A percentile compares a stretch with the other conserved stretches of the same genome.
Evolutionary conservation across 2,888 invertebrate species (phyloP).

Genomic region (Drosophila imparisetae): DNA sequence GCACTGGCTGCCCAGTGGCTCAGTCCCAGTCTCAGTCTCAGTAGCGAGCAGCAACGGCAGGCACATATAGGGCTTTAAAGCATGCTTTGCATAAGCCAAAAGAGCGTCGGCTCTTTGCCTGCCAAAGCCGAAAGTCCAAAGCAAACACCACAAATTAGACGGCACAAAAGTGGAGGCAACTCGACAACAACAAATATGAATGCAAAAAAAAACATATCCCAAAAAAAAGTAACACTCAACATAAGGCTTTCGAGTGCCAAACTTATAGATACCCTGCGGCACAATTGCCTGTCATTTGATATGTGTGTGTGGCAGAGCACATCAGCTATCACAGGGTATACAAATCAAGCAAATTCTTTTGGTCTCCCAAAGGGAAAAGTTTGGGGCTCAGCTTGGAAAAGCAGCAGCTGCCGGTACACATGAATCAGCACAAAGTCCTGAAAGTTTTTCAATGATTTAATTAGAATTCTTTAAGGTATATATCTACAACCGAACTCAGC

Average conservation of each 20-base stretch:
- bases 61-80: conserved; percentile 66
- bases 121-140: conserved; percentile 67
- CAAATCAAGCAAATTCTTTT: conserved; percentile 73
- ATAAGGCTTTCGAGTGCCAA: not conserved
- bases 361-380: conserved; percentile 29
- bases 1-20: conserved; percentile 54
- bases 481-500: conserved; percentile 28
- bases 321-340: conserved; percentile 44
- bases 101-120: conserved; percentile 36
- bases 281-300: not conserved
- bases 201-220: not conserved
- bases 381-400: conserved; percentile 54
- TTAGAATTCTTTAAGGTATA: conserved; percentile 78
- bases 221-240: conserved; percentile 8
- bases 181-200: conserved; percentile 20
- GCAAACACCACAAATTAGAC: conserved; percentile 80
- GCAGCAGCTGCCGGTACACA: conserved; percentile 75
- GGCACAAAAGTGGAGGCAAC: conserved; percentile 49
- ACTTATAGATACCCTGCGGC: conserved; percentile 38
- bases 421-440: conserved; percentile 77
- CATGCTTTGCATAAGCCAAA: conserved; percentile 72
- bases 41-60: conserved; percentile 33
- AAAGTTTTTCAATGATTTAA: conserved; percentile 78
- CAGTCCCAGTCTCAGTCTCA: conserved; percentile 18
- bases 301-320: not conserved